Conservation (phyloP, 2,888 invertebrate species). For the Callinectes sapidus region DNA sequence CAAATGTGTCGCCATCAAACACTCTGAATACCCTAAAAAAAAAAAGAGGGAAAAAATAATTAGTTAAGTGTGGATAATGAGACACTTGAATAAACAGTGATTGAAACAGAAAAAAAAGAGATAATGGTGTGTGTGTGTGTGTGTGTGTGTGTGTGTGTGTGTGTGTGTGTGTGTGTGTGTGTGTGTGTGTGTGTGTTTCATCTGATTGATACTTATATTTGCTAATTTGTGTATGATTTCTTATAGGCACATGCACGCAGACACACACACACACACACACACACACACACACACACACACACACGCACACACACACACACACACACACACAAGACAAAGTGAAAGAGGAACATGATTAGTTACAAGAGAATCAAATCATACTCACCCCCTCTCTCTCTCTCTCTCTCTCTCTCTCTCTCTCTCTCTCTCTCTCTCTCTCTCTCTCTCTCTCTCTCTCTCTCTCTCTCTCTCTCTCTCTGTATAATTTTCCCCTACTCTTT, state of each 20-base stretch:
- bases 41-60: not conserved
- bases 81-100: not conserved
- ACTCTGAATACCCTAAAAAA: not conserved
- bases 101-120: not conserved
- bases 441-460: too few species aligned
- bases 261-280: not conserved
- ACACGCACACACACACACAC: not conserved
- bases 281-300: not conserved
- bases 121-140: too few species aligned
- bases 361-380: too few species aligned
- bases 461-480: too few species aligned
- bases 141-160: too few species aligned
- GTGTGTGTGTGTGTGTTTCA: not conserved
- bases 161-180: conserved; percentile 12
- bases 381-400: too few species aligned
- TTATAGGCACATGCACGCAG: not conserved
- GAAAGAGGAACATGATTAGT: not conserved
- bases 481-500: too few species aligned
- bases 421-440: too few species aligned
- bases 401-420: too few species aligned
- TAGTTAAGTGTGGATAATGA: not conserved
- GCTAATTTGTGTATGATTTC: not conserved
- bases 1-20: not conserved
- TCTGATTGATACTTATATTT: not conserved
- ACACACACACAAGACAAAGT: not conserved